A percentile compares a stretch with the other conserved stretches of the same genome.
phyloP scores from a whole-genome alignment of 2,888 invertebrate species.

The Eupsilia transversa region DNA sequence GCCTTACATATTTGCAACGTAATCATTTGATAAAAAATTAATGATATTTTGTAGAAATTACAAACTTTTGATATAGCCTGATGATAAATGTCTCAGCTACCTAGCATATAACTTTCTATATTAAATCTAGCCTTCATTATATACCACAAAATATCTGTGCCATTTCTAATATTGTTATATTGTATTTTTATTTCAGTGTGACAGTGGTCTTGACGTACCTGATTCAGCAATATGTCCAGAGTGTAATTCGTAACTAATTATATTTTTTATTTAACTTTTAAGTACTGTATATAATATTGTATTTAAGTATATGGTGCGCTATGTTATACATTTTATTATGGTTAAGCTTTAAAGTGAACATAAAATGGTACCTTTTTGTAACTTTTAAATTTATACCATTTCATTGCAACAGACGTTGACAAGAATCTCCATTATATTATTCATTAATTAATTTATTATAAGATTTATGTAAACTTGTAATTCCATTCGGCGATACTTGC shows the following conservation, averaged over 20 bases:
- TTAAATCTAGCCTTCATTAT: conserved; percentile 18
- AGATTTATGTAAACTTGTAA: background rate
- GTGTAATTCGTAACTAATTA: conserved; percentile 73
- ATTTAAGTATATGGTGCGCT: conserved; percentile 36
- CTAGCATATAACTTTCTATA: conserved; percentile 14
- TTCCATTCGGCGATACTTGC: background rate
- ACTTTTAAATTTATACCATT: background rate
- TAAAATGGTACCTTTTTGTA: conserved; percentile 29
- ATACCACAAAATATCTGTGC: conserved; percentile 45
- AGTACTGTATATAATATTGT: conserved; percentile 21
- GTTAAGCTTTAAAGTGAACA: conserved; percentile 62
- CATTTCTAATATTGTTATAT: conserved; percentile 68
- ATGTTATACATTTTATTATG: conserved; percentile 47
- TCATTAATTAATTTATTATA: conserved; percentile 9
- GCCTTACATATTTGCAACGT: background rate
- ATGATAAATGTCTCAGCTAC: background rate
- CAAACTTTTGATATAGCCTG: background rate
- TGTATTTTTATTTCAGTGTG: conserved; percentile 84
- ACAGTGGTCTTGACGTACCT: conserved; percentile 87
- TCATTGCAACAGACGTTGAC: background rate
- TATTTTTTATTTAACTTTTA: conserved; percentile 17
- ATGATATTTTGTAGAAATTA: background rate
- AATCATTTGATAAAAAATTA: background rate
- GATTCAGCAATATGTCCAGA: conserved; percentile 84
- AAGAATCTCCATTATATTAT: conserved; percentile 34